Evolutionary conservation across 37 sponge, comb jelly and placozoan genomes (phyloP).

Genomic region (Chondrosia reniformis): DNA sequence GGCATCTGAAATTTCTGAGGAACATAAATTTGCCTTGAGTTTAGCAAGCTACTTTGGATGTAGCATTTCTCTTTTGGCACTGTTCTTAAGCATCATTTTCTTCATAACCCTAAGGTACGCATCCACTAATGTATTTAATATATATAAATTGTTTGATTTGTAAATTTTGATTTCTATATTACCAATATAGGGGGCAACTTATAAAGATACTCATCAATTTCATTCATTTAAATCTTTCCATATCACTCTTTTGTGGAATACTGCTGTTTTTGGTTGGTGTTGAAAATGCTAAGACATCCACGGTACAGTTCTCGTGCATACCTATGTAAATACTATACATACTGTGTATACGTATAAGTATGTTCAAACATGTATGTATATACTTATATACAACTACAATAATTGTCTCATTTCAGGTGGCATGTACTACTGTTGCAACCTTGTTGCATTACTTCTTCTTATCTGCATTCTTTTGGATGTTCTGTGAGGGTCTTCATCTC

Average conservation of each 20-base stretch:
- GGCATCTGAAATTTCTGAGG: neutral
- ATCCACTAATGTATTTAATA: neutral
- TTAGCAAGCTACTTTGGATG: neutral
- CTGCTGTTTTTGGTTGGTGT: neutral
- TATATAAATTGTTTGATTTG: too few relatives aligned
- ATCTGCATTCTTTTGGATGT: neutral
- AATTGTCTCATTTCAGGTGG: neutral
- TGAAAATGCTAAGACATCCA: neutral
- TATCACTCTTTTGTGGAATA: neutral
- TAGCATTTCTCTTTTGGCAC: neutral
- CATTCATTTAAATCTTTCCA: neutral
- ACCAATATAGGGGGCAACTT: neutral
- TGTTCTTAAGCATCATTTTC: neutral
- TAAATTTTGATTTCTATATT: too few relatives aligned
- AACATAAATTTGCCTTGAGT: neutral
- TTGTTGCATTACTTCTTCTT: neutral
- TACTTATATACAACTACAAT: neutral
- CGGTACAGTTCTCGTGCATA: neutral
- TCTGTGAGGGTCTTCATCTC: neutral
- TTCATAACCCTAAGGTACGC: neutral
- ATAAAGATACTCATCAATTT: neutral
- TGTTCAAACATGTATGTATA: neutral
- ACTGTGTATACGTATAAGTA: neutral
- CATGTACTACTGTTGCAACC: neutral
- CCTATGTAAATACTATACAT: neutral